Conservation (phyloP, 2,113 vertebrate genomes). For the Stigmatopora nigra region DNA sequence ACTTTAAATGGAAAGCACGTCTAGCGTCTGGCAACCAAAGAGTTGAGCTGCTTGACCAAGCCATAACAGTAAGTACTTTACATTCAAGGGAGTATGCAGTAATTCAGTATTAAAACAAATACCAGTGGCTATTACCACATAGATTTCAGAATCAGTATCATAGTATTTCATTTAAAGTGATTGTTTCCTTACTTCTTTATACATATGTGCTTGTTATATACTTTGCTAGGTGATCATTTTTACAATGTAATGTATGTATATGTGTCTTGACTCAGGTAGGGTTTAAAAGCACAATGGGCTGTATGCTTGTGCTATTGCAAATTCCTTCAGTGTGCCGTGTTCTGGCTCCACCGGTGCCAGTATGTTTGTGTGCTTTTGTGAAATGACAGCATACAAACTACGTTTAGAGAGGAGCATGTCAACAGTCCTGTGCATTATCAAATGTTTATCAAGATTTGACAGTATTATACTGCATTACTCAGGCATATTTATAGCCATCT, state of each 20-base stretch:
- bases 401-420: not conserved
- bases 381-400: not conserved
- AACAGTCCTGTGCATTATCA: slow-evolving; percentile 1
- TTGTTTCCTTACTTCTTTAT: no score
- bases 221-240: not conserved
- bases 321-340: not conserved
- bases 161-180: no score
- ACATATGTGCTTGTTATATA: no score
- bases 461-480: not conserved
- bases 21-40: no score
- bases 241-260: not conserved
- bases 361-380: not conserved
- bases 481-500: not conserved
- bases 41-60: no score
- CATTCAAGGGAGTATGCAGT: no score
- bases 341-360: not conserved
- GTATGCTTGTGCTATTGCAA: not conserved
- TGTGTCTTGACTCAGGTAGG: not conserved
- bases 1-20: no score
- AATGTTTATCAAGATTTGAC: slow-evolving; percentile 3
- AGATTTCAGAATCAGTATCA: no score
- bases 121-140: no score
- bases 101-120: no score
- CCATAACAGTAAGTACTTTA: no score
- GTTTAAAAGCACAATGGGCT: not conserved